Evolutionary conservation across 37 sponge, comb jelly and placozoan species (phyloP).

Genomic region (Axinella damicornis): DNA sequence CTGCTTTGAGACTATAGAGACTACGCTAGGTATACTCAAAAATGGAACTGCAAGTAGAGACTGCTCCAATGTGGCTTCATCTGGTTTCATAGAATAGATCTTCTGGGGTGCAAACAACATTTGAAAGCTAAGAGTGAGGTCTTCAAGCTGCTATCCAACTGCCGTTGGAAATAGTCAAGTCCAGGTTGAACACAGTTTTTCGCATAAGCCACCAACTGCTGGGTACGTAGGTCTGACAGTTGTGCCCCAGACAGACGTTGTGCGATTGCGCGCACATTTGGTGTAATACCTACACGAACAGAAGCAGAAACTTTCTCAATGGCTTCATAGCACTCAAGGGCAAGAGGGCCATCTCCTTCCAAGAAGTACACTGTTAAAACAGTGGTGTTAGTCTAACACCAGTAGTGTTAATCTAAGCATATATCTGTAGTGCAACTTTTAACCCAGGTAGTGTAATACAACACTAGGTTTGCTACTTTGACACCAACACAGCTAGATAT

Average conservation of each 20-base stretch:
- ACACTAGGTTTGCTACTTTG: too few relatives aligned
- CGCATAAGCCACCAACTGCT: slow-evolving; percentile 22
- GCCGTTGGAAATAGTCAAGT: slow-evolving; percentile 27
- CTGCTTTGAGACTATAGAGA: too few relatives aligned
- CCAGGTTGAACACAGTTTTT: slow-evolving; percentile 14
- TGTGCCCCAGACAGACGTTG: neutral
- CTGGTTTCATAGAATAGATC: slow-evolving; percentile 10
- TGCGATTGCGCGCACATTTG: slow-evolving; percentile 5
- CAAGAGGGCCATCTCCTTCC: slow-evolving; percentile 41
- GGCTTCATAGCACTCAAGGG: slow-evolving; percentile 8
- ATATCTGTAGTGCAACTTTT: too few relatives aligned
- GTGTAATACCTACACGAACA: slow-evolving; percentile 3
- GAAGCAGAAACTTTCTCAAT: neutral
- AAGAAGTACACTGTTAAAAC: too few relatives aligned
- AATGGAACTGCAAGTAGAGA: too few relatives aligned
- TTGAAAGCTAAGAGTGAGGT: slow-evolving; percentile 34
- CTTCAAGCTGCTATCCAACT: slow-evolving; percentile 17
- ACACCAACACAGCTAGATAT: too few relatives aligned
- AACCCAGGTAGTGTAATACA: too few relatives aligned
- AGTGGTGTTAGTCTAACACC: too few relatives aligned
- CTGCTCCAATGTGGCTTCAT: too few relatives aligned
- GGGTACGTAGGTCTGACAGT: neutral
- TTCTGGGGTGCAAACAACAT: slow-evolving; percentile 39
- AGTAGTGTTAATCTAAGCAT: too few relatives aligned
- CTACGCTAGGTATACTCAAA: too few relatives aligned